Percentiles rank a stretch among this genome's conserved stretches.
phyloP scores from a whole-genome alignment of 2,888 invertebrate genomes.

The Dolichomitus sp. region DNA sequence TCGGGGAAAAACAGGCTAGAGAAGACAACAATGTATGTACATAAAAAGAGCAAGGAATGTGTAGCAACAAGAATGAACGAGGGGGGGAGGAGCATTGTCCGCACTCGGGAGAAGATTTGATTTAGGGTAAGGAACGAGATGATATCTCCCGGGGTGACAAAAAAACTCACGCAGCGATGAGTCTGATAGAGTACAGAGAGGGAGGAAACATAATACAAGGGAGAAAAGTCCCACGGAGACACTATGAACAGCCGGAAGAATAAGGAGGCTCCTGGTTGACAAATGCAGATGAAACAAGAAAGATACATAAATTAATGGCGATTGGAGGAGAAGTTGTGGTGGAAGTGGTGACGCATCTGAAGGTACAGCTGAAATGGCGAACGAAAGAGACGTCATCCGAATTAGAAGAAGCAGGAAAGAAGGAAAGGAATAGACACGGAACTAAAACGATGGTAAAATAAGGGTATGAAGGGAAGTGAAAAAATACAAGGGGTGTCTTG shows the following conservation, averaged over 20 bases:
- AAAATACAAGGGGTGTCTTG: not conserved
- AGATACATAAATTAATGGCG: not conserved
- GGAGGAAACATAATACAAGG: not conserved
- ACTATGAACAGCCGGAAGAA: not conserved
- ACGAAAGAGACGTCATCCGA: not conserved
- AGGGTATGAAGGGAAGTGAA: no score
- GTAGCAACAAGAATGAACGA: not conserved
- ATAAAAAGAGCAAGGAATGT: conserved; percentile 3
- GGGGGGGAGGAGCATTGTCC: not conserved
- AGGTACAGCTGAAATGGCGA: not conserved
- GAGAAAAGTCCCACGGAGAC: not conserved
- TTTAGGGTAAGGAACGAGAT: conserved; percentile 15
- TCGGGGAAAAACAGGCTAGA: conserved; percentile 19
- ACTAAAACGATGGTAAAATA: no score
- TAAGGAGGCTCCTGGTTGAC: not conserved
- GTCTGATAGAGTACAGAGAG: not conserved
- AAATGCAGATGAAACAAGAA: conserved; percentile 17
- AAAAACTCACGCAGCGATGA: not conserved
- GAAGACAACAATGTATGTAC: not conserved
- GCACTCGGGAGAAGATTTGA: conserved; percentile 24
- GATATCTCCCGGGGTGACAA: conserved; percentile 13
- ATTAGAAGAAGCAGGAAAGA: no score
- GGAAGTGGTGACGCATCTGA: not conserved
- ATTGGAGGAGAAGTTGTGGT: not conserved
- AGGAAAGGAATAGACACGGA: no score